Base-by-base conservation (phyloP, 53 echinoderm and acorn worm species). In the Antedon mediterranea region DNA sequence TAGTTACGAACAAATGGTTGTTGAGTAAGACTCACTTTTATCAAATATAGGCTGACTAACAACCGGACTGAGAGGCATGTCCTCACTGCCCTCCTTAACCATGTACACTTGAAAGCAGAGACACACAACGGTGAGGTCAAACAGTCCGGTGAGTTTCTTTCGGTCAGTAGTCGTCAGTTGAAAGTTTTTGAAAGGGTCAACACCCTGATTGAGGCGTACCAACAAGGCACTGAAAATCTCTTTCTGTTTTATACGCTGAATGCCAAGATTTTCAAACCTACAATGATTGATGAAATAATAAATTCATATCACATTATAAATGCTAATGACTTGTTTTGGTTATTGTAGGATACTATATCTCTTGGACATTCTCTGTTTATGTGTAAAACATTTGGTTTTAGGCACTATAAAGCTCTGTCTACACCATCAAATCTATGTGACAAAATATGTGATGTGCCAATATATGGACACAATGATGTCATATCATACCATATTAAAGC, bases 11-110 rank as follows among this genome's bases (percentile, higher is more conserved):
- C n/a, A n/a, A n/a, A n/a, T n/a, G n/a, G n/a, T n/a, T n/a, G n/a
- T n/a, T n/a, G n/a, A n/a, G n/a, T n/a, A n/a, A n/a, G 27, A 87
- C 95, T 92, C 73, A 97, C 97, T 98, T 79, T 92, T 98, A 44
- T 98, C 90, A 44, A 86, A 90, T 20, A 98, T 85, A 8, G 90
- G 86, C 28, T 80, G 33, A 0, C 90, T 84, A 0, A 82, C 78
- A 42, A 88, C 81, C 4, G 92, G 92, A 14, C 37, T 13, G 11
- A 92, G 84, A 30, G 86, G 74, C 0, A 33, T 32, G 9, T 41
- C 71, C 28, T 78, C 33, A 1, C 28, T 73, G 6, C 80, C 34
- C 7, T 29, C 74, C n/a, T 85, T 76, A 32, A 88, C 85, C 37
- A 98, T 77, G 86, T 82, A 92, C 0, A 80, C 90, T 77, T 98